Conservation (phyloP, 2,797 vertebrate genomes). For the Cirrhinus mrigala region DNA sequence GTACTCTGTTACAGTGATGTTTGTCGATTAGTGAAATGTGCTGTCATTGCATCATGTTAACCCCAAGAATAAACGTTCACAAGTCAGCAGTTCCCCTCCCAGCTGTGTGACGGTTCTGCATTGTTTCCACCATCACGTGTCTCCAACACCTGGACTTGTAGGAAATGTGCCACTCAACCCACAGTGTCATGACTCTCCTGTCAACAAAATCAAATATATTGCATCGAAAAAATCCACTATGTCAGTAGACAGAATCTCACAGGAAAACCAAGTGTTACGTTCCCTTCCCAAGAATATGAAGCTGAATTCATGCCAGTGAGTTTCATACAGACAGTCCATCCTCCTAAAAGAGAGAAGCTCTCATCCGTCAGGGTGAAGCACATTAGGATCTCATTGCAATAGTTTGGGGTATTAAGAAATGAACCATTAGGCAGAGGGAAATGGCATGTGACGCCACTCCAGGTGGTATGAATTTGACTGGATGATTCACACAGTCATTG, state of each 20-base stretch:
- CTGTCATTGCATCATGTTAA: slow-evolving; percentile 52
- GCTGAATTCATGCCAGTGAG: background rate
- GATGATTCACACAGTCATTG: slow-evolving; percentile 73
- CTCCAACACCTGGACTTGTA: slow-evolving; percentile 46
- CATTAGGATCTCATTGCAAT: slow-evolving; percentile 65
- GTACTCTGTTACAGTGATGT: slow-evolving; percentile 8
- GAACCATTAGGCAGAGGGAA: slow-evolving; percentile 78
- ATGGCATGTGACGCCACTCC: slow-evolving; percentile 77
- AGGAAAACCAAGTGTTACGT: slow-evolving; percentile 38
- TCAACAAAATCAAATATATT: slow-evolving; percentile 43
- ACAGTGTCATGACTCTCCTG: slow-evolving; percentile 36
- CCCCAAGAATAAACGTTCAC: slow-evolving; percentile 22
- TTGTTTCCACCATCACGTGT: slow-evolving; percentile 40
- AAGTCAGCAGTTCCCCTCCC: slow-evolving; percentile 48
- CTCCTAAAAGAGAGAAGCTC: background rate
- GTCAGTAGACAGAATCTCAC: slow-evolving; percentile 25
- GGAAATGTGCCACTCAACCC: slow-evolving; percentile 26
- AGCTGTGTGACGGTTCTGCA: background rate
- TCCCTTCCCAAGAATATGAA: background rate
- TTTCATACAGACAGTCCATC: slow-evolving; percentile 30
- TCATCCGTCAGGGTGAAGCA: slow-evolving; percentile 52
- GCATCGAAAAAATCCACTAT: slow-evolving; percentile 17
- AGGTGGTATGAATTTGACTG: slow-evolving; percentile 78
- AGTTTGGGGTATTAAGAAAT: slow-evolving; percentile 76
- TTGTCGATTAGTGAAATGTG: slow-evolving; percentile 46